These are phyloP conservation scores for Dryas iulia DNA, from an alignment of 1,140 invertebrate genomes.

Conservation along the genomic window DNA sequence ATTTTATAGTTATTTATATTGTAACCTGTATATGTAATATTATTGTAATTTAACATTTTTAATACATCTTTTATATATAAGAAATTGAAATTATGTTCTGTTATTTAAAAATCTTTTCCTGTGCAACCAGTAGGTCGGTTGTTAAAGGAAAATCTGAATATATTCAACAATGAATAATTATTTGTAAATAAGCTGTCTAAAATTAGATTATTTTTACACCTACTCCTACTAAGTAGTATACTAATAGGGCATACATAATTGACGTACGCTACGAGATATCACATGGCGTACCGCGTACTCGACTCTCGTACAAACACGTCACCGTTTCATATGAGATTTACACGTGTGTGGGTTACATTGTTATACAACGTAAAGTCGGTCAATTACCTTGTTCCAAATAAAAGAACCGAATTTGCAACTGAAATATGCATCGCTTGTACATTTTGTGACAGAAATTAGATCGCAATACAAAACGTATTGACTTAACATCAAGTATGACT, in stretches of 20 bases:
- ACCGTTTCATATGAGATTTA: conserved; percentile 15
- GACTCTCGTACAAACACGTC: neutral
- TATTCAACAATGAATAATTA: neutral
- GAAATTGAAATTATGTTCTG: too few species aligned
- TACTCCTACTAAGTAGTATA: neutral
- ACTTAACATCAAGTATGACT: neutral
- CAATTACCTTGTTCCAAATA: conserved; percentile 51
- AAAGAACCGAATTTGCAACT: conserved; percentile 47
- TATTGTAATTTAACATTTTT: too few species aligned
- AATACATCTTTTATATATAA: too few species aligned
- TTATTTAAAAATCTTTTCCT: neutral
- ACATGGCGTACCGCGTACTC: neutral
- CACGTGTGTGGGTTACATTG: conserved; percentile 32
- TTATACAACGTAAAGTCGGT: conserved; percentile 43
- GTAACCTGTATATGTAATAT: too few species aligned
- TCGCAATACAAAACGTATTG: neutral
- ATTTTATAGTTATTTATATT: too few species aligned
- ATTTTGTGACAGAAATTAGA: conserved; percentile 33
- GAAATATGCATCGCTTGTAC: conserved; percentile 40
- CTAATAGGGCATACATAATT: neutral
- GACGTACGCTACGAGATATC: neutral
- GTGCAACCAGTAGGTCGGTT: too few species aligned
- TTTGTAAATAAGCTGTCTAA: neutral
- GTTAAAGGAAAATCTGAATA: neutral
- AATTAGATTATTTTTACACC: neutral